These are phyloP conservation scores for Colletes gigas DNA, from an alignment of 1,140 invertebrate genomes.

Conservation along the genomic window DNA sequence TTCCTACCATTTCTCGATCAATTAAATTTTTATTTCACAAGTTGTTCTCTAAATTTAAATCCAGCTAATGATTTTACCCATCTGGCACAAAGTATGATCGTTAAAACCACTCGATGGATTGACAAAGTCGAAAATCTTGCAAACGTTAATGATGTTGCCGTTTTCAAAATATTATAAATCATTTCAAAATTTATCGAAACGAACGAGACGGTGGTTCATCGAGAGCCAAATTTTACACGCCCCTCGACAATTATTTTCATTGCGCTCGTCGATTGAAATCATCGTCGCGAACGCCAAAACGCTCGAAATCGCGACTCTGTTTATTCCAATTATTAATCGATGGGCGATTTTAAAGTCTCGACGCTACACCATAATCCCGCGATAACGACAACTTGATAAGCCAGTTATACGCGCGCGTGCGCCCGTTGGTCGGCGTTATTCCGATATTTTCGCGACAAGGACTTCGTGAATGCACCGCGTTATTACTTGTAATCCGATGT, in stretches of 20 bases:
- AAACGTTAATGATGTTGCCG: no score
- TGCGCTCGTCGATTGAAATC: neutral
- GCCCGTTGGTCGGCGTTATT: constrained; percentile 9
- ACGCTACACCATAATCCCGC: neutral
- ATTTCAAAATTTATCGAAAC: neutral
- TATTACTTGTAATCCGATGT: constrained; percentile 33
- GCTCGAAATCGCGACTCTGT: neutral
- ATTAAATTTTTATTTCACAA: no score
- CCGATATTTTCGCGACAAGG: constrained; percentile 34
- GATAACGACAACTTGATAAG: constrained; percentile 37
- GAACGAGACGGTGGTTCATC: neutral
- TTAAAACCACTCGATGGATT: no score
- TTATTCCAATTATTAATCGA: neutral
- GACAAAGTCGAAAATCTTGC: no score
- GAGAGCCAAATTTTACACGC: neutral
- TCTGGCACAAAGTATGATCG: no score
- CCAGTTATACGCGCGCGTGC: constrained; percentile 6
- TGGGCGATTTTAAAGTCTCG: neutral
- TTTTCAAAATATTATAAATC: no score
- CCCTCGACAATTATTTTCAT: neutral
- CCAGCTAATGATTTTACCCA: no score
- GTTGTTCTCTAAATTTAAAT: no score
- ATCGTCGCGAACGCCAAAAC: neutral
- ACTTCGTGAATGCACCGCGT: neutral
- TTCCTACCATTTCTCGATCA: no score